phyloP scores from a whole-genome alignment of 2,888 invertebrate genomes.

The Ophioninae sp. region DNA sequence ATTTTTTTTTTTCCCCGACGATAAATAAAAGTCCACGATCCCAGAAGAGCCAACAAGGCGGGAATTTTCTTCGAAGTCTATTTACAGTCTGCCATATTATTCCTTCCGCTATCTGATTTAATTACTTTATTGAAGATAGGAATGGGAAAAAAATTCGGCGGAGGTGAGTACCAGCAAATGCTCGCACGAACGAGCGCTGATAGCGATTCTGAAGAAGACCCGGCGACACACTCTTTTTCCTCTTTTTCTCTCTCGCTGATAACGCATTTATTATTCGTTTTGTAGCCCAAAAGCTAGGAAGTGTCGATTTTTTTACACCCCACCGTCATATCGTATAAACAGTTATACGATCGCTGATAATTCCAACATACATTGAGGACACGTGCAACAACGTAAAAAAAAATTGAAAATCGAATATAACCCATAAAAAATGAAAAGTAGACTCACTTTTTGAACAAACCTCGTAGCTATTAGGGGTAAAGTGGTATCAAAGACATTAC shows the following conservation, averaged over 20 bases:
- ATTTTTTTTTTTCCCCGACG: neutral
- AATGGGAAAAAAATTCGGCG: slow-evolving; percentile 45
- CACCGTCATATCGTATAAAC: slow-evolving; percentile 30
- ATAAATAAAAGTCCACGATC: neutral
- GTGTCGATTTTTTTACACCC: slow-evolving; percentile 23
- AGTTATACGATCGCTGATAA: neutral
- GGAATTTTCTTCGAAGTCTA: neutral
- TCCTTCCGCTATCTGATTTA: slow-evolving; percentile 54
- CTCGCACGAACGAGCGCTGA: slow-evolving; percentile 53
- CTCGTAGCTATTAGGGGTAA: neutral
- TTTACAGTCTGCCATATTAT: slow-evolving; percentile 36
- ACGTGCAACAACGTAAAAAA: no score
- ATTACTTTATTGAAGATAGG: slow-evolving; percentile 51
- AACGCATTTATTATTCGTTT: slow-evolving; percentile 54
- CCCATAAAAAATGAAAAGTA: no score
- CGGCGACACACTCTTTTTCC: slow-evolving; percentile 5
- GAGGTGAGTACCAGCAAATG: slow-evolving; percentile 46
- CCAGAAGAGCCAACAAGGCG: neutral
- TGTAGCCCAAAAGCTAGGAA: slow-evolving; percentile 22
- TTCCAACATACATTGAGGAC: neutral
- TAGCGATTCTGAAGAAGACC: slow-evolving; percentile 45
- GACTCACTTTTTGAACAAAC: no score
- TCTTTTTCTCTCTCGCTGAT: slow-evolving; percentile 29
- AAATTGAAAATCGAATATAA: no score
- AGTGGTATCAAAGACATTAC: neutral